Evolutionary conservation across 2,888 invertebrate species (phyloP).

Genomic region (Himalopsyche tibetana): DNA sequence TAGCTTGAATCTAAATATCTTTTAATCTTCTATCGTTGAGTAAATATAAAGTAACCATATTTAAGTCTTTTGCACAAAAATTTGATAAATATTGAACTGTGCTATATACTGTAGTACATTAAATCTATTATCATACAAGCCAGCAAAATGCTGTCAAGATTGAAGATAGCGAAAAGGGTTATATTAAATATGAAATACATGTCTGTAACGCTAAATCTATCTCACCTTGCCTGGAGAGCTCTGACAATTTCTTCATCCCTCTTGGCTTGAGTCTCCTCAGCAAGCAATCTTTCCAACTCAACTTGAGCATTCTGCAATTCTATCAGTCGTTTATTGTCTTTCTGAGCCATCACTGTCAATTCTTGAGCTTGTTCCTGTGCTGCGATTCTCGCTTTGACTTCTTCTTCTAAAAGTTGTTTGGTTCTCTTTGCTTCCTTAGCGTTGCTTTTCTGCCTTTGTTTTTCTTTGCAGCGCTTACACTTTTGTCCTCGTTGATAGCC

Average conservation of each 20-base stretch:
- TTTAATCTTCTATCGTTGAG: no score
- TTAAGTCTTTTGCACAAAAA: no score
- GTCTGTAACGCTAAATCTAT: neutral
- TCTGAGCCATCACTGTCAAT: slow-evolving; percentile 81
- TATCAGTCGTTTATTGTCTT: slow-evolving; percentile 84
- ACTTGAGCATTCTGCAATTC: slow-evolving; percentile 84
- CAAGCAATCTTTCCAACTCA: slow-evolving; percentile 83
- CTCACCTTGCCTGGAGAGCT: slow-evolving; percentile 80
- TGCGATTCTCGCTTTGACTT: slow-evolving; percentile 79
- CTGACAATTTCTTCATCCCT: slow-evolving; percentile 89
- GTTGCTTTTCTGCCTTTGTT: slow-evolving; percentile 77
- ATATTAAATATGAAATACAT: neutral
- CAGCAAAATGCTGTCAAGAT: neutral
- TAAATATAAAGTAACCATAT: no score
- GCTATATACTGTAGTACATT: neutral
- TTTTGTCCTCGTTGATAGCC: slow-evolving; percentile 82
- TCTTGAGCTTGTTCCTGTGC: slow-evolving; percentile 80
- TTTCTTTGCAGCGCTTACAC: slow-evolving; percentile 75
- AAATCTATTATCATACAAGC: neutral
- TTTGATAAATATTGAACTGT: no score
- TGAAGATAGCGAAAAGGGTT: neutral
- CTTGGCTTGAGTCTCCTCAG: slow-evolving; percentile 90
- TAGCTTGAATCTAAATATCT: no score
- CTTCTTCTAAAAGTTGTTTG: slow-evolving; percentile 79
- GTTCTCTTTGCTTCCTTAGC: slow-evolving; percentile 79